Conservation (phyloP, 1,140 invertebrate species). For the Drosophila truncata region DNA sequence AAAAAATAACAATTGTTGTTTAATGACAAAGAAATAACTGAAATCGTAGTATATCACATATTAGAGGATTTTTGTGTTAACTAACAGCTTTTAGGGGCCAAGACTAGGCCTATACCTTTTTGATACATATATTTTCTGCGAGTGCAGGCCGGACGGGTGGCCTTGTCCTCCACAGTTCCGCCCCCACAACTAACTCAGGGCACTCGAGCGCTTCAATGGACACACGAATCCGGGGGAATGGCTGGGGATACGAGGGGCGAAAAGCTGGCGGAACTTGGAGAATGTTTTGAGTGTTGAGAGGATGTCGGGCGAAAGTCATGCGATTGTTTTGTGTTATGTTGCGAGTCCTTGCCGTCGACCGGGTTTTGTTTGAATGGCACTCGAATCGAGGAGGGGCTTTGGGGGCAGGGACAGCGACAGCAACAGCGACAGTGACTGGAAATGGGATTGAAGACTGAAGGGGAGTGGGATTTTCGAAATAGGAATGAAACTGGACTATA, state of each 20-base stretch:
- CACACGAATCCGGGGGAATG: conserved; percentile 28
- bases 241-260: background rate
- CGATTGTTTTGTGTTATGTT: conserved; percentile 76
- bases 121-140: conserved; percentile 13
- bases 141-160: background rate
- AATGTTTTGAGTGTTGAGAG: conserved; percentile 65
- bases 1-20: background rate
- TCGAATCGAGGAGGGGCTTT: conserved; percentile 37
- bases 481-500: background rate
- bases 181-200: conserved; percentile 33
- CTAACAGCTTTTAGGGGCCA: background rate
- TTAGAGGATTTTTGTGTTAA: background rate
- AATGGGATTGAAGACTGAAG: background rate
- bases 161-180: conserved; percentile 12
- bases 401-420: conserved; percentile 1
- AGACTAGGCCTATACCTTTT: background rate
- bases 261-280: conserved; percentile 48
- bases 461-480: background rate
- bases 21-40: background rate
- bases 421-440: background rate
- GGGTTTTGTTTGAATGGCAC: conserved; percentile 69
- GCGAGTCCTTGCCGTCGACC: conserved; percentile 48
- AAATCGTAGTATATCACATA: background rate
- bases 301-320: conserved; percentile 75
- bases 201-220: conserved; percentile 38